Percentiles rank a stretch among this genome's conserved stretches.
Conservation (phyloP, 2,888 invertebrate genomes). For the Pteria penguin region DNA sequence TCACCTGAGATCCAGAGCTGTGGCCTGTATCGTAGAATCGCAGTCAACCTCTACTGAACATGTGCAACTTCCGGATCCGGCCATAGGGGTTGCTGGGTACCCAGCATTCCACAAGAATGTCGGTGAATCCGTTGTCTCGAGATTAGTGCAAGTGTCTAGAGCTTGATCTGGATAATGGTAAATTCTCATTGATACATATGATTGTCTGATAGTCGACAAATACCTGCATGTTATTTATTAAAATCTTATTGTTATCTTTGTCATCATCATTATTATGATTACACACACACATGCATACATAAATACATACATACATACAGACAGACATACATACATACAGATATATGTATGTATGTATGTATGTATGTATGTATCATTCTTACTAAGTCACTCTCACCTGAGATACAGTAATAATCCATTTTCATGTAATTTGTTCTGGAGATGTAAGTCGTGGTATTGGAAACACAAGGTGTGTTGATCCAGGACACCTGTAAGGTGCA, state of each 20-base stretch:
- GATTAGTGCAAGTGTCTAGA: conserved; percentile 14
- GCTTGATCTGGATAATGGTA: conserved; percentile 25
- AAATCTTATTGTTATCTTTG: no score
- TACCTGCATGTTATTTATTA: no score
- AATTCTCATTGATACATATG: no score
- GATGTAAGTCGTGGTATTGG: neutral
- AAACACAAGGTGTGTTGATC: conserved; percentile 4
- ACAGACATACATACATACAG: no score
- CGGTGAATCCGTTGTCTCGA: conserved; percentile 10
- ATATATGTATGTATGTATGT: no score
- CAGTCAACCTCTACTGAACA: conserved; percentile 38
- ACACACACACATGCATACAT: no score
- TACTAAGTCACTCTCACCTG: conserved; percentile 31
- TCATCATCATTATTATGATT: no score
- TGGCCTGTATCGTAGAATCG: conserved; percentile 13
- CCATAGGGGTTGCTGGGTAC: conserved; percentile 1
- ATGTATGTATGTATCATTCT: no score
- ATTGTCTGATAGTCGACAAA: no score
- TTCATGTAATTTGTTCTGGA: conserved; percentile 34
- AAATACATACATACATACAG: no score
- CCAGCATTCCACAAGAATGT: conserved; percentile 36
- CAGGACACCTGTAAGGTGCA: conserved; percentile 27
- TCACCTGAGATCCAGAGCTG: conserved; percentile 28
- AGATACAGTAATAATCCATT: conserved; percentile 33
- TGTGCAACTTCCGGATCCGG: conserved; percentile 12